A percentile compares a stretch with the other conserved stretches of the same genome.
Conservation (phyloP, 2,888 invertebrate species). For the Merodon equestris region DNA sequence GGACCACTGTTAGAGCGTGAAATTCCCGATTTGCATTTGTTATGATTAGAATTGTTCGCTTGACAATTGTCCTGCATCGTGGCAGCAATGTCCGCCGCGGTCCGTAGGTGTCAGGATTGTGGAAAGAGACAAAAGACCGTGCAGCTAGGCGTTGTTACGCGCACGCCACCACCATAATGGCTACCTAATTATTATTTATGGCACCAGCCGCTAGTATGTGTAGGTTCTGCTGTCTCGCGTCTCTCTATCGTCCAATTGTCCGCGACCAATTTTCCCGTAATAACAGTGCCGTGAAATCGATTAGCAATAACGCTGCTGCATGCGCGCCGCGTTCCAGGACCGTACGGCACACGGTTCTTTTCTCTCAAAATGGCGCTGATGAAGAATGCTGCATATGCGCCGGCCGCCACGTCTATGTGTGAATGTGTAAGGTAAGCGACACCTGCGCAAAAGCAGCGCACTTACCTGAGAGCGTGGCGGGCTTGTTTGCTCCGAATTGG, state of each 20-base stretch:
- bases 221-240: constrained; percentile 42
- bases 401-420: constrained; percentile 40
- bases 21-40: constrained; percentile 55
- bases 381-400: constrained; percentile 40
- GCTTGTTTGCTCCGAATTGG: constrained; percentile 40
- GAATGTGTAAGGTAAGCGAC: constrained; percentile 50
- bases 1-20: constrained; percentile 2
- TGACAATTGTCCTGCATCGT: constrained; percentile 48
- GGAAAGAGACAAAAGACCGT: constrained; percentile 36
- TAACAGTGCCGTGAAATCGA: constrained; percentile 71
- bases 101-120: constrained; percentile 43
- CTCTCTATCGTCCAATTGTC: constrained; percentile 53
- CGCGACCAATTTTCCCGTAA: constrained; percentile 70
- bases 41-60: constrained; percentile 55
- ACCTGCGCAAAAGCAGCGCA: constrained; percentile 57
- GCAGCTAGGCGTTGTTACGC: constrained; percentile 40
- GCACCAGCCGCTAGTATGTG: constrained; percentile 66
- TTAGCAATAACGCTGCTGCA: constrained; percentile 49
- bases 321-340: no score
- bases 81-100: background rate
- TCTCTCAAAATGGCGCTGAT: constrained; percentile 33
- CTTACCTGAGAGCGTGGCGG: constrained; percentile 39
- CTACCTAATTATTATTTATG: constrained; percentile 74
- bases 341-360: background rate
- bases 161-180: constrained; percentile 69